A percentile compares a stretch with the other conserved stretches of the same genome.
Conservation (phyloP, 2,888 invertebrate genomes). For the Tipula unca region DNA sequence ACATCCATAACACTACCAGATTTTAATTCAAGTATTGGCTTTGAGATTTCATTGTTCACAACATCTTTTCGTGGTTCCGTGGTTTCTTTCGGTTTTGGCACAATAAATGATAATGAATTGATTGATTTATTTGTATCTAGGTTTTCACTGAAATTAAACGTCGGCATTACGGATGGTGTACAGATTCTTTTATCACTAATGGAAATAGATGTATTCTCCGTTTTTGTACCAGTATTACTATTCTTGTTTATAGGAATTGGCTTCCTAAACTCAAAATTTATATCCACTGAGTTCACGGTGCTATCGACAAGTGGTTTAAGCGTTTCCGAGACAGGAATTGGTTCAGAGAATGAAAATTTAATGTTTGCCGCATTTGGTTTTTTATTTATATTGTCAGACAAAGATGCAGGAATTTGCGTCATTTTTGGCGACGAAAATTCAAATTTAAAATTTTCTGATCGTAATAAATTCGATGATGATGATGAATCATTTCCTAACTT, state of each 20-base stretch:
- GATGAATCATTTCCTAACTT: not conserved
- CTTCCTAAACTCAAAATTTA: conserved; percentile 49
- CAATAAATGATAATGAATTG: not conserved
- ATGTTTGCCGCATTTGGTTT: not conserved
- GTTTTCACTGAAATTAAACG: not conserved
- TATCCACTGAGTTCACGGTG: conserved; percentile 42
- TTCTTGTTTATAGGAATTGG: conserved; percentile 38
- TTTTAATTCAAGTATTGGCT: conserved; percentile 30
- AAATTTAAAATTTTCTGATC: not conserved
- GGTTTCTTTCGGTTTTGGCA: not conserved
- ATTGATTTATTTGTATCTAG: not conserved
- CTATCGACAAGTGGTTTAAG: conserved; percentile 29
- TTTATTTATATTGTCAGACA: not conserved
- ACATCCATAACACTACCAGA: conserved; percentile 43
- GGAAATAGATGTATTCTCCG: not conserved
- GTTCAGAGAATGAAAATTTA: conserved; percentile 43
- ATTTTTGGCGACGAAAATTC: not conserved
- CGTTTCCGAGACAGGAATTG: conserved; percentile 40
- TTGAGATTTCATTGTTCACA: not conserved
- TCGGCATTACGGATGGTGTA: not conserved
- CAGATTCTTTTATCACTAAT: not conserved
- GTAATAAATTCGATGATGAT: not conserved
- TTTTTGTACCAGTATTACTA: conserved; percentile 28
- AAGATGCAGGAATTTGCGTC: not conserved
- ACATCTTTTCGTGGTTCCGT: conserved; percentile 28